Percentiles rank a stretch among this genome's conserved stretches.
Evolutionary conservation across 2,797 vertebrate genomes (phyloP).

Genomic region (Apodemus agrarius): DNA sequence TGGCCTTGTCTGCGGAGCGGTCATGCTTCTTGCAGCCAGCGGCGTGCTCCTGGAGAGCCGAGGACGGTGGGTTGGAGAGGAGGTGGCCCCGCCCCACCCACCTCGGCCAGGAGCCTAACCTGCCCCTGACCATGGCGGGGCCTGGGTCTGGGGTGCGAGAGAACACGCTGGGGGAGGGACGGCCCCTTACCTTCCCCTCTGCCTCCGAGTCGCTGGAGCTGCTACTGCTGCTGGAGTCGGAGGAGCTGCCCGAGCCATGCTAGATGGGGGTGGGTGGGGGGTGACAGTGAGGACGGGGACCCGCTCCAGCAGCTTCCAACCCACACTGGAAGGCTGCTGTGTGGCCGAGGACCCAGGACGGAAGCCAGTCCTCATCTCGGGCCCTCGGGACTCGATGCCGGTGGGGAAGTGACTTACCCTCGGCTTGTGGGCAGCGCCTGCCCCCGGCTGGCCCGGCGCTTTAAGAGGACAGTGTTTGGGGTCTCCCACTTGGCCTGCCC

Average conservation of each 20-base stretch:
- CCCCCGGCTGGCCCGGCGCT: not conserved
- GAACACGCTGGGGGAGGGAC: not conserved
- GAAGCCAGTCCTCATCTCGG: accelerated
- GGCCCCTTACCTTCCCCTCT: constrained; percentile 73
- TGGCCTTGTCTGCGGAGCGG: not conserved
- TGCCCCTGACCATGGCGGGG: accelerated
- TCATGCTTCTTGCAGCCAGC: not conserved
- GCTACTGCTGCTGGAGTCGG: constrained; percentile 71
- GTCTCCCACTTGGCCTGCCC: not conserved
- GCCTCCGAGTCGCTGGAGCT: constrained; percentile 70
- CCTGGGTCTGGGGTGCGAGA: not conserved
- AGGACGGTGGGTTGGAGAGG: not conserved
- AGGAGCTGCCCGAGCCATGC: constrained; percentile 16
- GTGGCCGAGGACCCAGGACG: not conserved
- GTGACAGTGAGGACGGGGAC: not conserved
- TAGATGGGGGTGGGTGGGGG: not conserved
- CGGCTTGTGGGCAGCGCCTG: not conserved
- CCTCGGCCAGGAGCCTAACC: not conserved
- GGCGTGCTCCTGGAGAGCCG: not conserved
- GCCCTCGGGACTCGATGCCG: not conserved
- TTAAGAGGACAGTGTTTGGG: constrained; percentile 9
- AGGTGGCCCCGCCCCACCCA: not conserved
- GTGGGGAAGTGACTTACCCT: not conserved
- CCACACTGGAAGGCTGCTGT: not conserved
- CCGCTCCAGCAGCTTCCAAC: too few relatives aligned